phyloP scores from a whole-genome alignment of 1,140 invertebrate genomes.

The Lamellibrachia luymesi region DNA sequence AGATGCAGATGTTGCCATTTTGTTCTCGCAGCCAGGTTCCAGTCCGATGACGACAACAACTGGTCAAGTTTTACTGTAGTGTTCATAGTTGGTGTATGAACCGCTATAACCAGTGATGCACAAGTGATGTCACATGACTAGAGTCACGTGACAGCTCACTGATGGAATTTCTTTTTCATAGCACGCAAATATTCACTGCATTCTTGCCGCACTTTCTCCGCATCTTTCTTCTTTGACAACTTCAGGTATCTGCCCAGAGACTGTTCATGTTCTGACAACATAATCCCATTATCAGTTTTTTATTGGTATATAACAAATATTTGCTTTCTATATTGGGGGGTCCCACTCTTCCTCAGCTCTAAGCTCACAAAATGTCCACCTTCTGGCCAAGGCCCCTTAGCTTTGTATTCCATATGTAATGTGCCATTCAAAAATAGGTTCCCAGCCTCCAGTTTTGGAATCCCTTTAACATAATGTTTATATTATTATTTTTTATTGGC shows the following conservation, averaged over 20 bases:
- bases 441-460: background rate
- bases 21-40: too few relatives aligned
- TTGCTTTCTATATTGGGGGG: too few relatives aligned
- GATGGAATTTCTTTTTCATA: slow-evolving; percentile 54
- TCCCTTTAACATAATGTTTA: too few relatives aligned
- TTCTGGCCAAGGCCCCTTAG: background rate
- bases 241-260: slow-evolving; percentile 55
- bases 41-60: too few relatives aligned
- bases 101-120: background rate
- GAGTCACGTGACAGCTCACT: slow-evolving; percentile 33
- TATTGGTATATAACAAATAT: background rate
- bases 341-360: background rate
- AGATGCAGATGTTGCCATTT: too few relatives aligned
- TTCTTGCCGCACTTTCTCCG: slow-evolving; percentile 43
- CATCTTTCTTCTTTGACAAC: slow-evolving; percentile 49
- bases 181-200: slow-evolving; percentile 49
- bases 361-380: background rate
- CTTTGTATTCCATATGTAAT: background rate
- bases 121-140: background rate
- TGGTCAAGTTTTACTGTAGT: too few relatives aligned
- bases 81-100: too few relatives aligned
- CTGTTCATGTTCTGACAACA: slow-evolving; percentile 52
- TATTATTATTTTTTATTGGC: background rate
- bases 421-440: background rate
- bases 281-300: background rate